Percentiles rank a stretch among this genome's conserved stretches.
Evolutionary conservation across 2,113 vertebrate species (phyloP).

Genomic region (Nycticorax nycticorax): DNA sequence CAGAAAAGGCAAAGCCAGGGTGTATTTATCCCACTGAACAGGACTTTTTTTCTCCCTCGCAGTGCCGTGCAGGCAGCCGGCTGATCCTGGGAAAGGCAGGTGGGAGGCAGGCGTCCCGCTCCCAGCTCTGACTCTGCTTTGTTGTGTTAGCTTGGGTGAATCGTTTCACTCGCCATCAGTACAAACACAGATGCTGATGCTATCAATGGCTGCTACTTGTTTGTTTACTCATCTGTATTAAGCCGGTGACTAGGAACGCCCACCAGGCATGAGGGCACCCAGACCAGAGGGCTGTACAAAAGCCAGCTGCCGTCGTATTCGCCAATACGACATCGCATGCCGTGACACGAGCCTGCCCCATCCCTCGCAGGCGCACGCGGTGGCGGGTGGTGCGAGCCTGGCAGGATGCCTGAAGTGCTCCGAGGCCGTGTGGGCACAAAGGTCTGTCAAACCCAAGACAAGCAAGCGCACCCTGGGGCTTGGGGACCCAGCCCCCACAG

Average conservation of each 20-base stretch:
- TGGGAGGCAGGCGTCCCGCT: neutral
- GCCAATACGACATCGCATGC: fast-evolving
- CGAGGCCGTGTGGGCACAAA: fast-evolving
- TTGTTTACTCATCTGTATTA: constrained; percentile 14
- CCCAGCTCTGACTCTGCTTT: neutral
- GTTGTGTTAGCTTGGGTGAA: neutral
- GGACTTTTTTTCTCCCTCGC: neutral
- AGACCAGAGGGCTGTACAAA: neutral
- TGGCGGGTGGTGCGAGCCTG: fast-evolving
- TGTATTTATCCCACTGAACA: neutral
- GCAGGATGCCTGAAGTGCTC: neutral
- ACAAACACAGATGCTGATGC: constrained; percentile 16
- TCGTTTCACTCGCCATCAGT: neutral
- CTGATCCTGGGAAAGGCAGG: neutral
- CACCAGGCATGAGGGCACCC: neutral
- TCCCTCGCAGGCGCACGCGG: neutral
- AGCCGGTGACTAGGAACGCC: neutral
- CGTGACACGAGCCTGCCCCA: fast-evolving
- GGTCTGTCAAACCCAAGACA: neutral
- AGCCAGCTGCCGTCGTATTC: neutral
- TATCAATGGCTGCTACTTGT: neutral
- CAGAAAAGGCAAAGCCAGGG: neutral
- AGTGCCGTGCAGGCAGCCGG: neutral
- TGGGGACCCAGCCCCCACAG: neutral
- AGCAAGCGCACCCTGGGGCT: neutral